These are phyloP conservation scores for Lutjanus argentimaculatus DNA, from an alignment of 2,797 vertebrate genomes.

Conservation along the genomic window DNA sequence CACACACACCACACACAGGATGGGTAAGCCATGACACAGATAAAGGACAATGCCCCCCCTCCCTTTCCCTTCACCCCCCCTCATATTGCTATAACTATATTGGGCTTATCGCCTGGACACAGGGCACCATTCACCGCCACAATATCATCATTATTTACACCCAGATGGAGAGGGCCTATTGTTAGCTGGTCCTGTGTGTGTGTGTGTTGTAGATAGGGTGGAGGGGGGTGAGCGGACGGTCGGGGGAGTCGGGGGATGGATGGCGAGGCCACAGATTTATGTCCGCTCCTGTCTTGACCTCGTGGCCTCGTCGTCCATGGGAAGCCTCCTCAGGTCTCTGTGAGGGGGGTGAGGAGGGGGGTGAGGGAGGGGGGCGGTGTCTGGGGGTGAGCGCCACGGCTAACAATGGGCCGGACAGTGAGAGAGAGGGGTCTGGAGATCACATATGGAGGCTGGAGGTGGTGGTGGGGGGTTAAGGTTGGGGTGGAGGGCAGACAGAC, in stretches of 20 bases:
- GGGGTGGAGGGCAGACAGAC: conserved; percentile 39
- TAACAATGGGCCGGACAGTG: conserved; percentile 67
- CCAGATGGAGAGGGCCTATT: conserved; percentile 81
- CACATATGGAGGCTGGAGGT: conserved; percentile 45
- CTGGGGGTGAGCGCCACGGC: conserved; percentile 25
- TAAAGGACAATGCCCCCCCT: conserved; percentile 70
- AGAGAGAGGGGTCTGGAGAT: conserved; percentile 18
- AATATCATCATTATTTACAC: conserved; percentile 85
- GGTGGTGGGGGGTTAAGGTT: conserved; percentile 28
- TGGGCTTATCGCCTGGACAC: conserved; percentile 84
- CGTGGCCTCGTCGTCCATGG: conserved; percentile 69
- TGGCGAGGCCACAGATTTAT: conserved; percentile 74
- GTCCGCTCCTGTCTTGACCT: conserved; percentile 75
- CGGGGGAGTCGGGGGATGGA: conserved; percentile 47
- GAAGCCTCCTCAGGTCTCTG: conserved; percentile 63
- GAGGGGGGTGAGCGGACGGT: conserved; percentile 24
- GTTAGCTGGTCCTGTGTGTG: conserved; percentile 60
- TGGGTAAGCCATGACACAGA: conserved; percentile 70
- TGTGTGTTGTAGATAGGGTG: conserved; percentile 46
- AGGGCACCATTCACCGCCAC: conserved; percentile 78
- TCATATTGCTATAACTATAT: conserved; percentile 74
- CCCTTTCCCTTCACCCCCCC: conserved; percentile 6
- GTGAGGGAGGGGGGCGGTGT: conserved; percentile 17
- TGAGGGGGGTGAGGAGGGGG: not conserved
- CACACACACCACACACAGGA: conserved; percentile 43